phyloP scores from a whole-genome alignment of 2,797 vertebrate genomes.

The Takifugu rubripes region DNA sequence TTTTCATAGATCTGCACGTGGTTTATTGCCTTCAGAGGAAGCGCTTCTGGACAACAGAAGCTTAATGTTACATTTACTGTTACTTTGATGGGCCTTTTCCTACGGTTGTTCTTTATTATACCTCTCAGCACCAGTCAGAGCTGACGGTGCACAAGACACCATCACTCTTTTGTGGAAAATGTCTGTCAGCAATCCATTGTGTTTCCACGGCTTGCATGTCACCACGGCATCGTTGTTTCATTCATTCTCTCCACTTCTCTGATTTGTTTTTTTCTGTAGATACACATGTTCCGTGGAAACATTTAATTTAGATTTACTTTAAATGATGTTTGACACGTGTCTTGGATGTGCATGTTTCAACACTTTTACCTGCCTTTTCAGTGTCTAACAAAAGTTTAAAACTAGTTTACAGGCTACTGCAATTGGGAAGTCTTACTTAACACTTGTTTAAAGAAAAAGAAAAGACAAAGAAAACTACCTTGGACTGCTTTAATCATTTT shows the following conservation, averaged over 20 bases:
- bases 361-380: too few species aligned
- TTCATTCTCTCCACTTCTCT: constrained; percentile 4
- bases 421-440: too few species aligned
- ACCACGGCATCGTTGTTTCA: constrained; percentile 12
- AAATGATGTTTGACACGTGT: neutral
- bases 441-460: too few species aligned
- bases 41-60: too few species aligned
- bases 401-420: too few species aligned
- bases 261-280: constrained; percentile 14
- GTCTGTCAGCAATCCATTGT: constrained; percentile 53
- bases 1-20: too few species aligned
- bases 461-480: too few species aligned
- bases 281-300: constrained; percentile 30
- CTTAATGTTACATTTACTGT: neutral
- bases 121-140: constrained; percentile 15
- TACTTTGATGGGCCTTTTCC: neutral
- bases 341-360: neutral
- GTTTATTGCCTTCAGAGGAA: too few species aligned
- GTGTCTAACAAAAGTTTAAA: too few species aligned
- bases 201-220: constrained; percentile 41
- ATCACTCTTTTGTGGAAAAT: constrained; percentile 49
- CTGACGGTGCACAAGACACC: constrained; percentile 42
- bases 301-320: neutral
- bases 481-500: too few species aligned
- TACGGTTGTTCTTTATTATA: constrained; percentile 6